Evolutionary conservation across 2,113 vertebrate genomes (phyloP).

Genomic region (Pachyramphus minor): DNA sequence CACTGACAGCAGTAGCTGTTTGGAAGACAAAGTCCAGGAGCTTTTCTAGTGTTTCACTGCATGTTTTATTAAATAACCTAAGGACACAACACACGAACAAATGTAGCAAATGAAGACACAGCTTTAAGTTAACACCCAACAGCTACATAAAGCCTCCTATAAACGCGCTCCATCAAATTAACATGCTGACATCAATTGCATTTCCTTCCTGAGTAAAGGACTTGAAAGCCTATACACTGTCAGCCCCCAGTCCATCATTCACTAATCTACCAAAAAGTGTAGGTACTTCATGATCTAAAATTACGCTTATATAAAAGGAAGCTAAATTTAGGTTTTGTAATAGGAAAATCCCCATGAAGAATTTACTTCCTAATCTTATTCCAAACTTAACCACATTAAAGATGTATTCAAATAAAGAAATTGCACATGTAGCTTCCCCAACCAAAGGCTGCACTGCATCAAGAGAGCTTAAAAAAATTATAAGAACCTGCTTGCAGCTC

Average conservation of each 20-base stretch:
- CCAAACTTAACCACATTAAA: background rate
- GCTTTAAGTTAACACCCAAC: conserved; percentile 17
- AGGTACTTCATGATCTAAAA: background rate
- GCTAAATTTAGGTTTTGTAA: background rate
- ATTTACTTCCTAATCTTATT: background rate
- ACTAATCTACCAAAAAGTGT: background rate
- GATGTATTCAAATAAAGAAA: background rate
- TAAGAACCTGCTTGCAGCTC: background rate
- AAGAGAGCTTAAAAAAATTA: background rate
- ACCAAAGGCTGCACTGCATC: background rate
- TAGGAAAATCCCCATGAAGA: conserved; percentile 12
- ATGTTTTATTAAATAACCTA: conserved; percentile 41
- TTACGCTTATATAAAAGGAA: background rate
- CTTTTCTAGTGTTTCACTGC: background rate
- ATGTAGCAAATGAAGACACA: background rate
- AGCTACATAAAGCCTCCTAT: conserved; percentile 7
- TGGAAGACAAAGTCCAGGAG: background rate
- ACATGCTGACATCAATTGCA: background rate
- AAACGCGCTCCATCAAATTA: conserved; percentile 40
- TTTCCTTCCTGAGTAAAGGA: conserved; percentile 2
- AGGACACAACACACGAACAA: conserved; percentile 18
- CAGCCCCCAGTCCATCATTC: background rate
- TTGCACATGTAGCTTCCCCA: background rate
- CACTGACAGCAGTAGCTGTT: background rate
- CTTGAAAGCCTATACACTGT: background rate